Evolutionary conservation across 2,888 invertebrate genomes (phyloP).

Genomic region (Aelia acuminata): DNA sequence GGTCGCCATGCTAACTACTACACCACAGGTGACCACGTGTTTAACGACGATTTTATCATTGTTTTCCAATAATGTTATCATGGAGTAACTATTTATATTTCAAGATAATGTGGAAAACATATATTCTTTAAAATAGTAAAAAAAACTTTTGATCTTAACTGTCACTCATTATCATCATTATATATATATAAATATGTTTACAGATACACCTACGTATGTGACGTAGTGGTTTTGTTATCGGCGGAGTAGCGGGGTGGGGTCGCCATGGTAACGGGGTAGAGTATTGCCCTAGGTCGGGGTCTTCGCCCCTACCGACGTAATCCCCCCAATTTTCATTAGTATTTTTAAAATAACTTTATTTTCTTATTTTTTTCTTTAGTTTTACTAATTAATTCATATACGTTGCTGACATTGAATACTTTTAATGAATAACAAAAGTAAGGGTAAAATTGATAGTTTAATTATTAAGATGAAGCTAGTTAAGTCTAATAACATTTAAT

Average conservation of each 20-base stretch:
- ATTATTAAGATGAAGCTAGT: no score
- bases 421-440: no score
- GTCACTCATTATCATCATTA: background rate
- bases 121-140: no score
- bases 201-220: background rate
- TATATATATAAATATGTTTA: background rate
- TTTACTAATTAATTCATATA: background rate
- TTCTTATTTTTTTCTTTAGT: background rate
- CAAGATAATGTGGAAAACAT: no score
- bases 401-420: background rate
- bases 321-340: background rate
- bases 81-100: no score
- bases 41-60: no score
- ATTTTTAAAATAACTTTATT: background rate
- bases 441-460: no score
- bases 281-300: slow-evolving; percentile 48
- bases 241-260: background rate
- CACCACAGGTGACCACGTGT: no score
- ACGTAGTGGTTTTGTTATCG: background rate
- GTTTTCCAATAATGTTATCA: no score
- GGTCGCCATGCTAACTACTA: no score
- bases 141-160: no score
- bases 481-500: no score
- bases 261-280: background rate
- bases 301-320: background rate